phyloP scores from a whole-genome alignment of 2,797 vertebrate species.

The Labroides dimidiatus region DNA sequence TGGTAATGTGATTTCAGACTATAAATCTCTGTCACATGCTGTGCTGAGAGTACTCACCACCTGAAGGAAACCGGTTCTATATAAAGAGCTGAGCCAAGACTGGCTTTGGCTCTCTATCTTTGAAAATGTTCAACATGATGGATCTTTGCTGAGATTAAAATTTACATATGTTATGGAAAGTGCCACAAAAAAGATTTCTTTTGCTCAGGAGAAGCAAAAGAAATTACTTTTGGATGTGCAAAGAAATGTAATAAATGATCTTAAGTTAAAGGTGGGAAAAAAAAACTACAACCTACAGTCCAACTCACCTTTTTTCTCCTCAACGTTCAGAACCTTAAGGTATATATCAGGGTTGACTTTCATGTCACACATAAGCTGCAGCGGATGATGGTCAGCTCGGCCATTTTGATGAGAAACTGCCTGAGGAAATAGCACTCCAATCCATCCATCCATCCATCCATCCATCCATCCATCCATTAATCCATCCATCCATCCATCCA shows the following conservation, averaged over 20 bases:
- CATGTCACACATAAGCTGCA: too few relatives aligned
- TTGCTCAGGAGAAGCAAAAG: constrained; percentile 1
- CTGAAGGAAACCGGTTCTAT: constrained; percentile 34
- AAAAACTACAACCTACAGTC: neutral
- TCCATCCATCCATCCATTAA: too few relatives aligned
- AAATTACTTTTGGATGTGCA: constrained; percentile 16
- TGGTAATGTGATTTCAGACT: constrained; percentile 47
- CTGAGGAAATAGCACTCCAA: too few relatives aligned
- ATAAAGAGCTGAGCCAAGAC: constrained; percentile 21
- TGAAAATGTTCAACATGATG: constrained; percentile 22
- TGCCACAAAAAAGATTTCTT: constrained; percentile 11
- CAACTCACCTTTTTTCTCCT: too few relatives aligned
- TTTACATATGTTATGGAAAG: constrained; percentile 15
- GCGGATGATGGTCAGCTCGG: too few relatives aligned
- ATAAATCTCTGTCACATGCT: constrained; percentile 53
- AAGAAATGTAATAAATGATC: constrained; percentile 20
- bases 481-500: too few relatives aligned
- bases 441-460: too few relatives aligned
- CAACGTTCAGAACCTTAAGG: too few relatives aligned
- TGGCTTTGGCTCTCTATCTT: neutral
- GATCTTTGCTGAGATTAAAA: constrained; percentile 26
- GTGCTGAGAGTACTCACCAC: constrained; percentile 47
- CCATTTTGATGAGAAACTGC: too few relatives aligned
- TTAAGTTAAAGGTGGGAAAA: neutral
- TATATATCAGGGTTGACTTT: too few relatives aligned